These are phyloP conservation scores for Perdita meconis DNA, from an alignment of 2,888 invertebrate genomes.

Conservation along the genomic window DNA sequence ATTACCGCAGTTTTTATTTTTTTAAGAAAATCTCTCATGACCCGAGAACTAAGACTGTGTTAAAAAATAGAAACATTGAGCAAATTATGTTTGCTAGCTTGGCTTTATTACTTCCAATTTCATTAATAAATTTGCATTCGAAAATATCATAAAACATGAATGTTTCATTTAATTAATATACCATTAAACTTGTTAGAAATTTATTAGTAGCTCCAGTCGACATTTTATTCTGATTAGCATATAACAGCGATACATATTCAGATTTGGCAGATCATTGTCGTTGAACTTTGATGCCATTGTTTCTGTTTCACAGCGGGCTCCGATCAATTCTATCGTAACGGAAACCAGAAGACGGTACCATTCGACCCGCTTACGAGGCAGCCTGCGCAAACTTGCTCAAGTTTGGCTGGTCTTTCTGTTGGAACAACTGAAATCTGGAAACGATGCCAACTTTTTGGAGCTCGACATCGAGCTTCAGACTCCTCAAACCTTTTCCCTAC, in stretches of 20 bases:
- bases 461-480: slow-evolving; percentile 23
- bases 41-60: too few relatives aligned
- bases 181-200: too few relatives aligned
- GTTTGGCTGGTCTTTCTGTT: slow-evolving; percentile 31
- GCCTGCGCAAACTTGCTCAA: slow-evolving; percentile 51
- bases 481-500: neutral
- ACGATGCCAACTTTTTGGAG: slow-evolving; percentile 77
- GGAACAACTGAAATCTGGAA: slow-evolving; percentile 76
- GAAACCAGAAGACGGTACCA: slow-evolving; percentile 75
- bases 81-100: too few relatives aligned
- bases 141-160: too few relatives aligned
- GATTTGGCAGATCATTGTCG: neutral
- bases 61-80: too few relatives aligned
- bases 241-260: neutral
- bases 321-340: slow-evolving; percentile 73
- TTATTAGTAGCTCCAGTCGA: neutral
- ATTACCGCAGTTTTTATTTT: too few relatives aligned
- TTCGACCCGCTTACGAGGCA: slow-evolving; percentile 76
- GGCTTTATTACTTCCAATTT: too few relatives aligned
- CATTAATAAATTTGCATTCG: too few relatives aligned
- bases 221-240: neutral
- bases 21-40: too few relatives aligned
- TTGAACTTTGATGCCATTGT: neutral
- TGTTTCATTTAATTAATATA: too few relatives aligned
- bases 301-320: slow-evolving; percentile 60